Evolutionary conservation across 2,888 invertebrate genomes (phyloP), one percentile per base, ranked within the genome.

Genomic region (Pandemis heparana): DNA sequence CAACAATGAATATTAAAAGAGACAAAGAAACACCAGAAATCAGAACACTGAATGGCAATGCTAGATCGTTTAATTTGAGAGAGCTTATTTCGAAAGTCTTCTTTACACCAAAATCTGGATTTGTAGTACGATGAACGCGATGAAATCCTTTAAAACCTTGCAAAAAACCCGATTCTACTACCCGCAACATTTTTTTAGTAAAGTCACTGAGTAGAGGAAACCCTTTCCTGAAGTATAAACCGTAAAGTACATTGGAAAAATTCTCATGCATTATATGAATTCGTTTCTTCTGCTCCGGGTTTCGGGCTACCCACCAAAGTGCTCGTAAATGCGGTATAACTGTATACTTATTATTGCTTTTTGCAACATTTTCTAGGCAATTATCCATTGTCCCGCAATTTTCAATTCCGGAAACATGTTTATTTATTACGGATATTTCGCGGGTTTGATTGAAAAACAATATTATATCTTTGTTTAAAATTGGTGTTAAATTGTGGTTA

Each of bases 151-250:
- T 70, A 41, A 38, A 10, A 23, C 38, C 59, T 8, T 66, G 60
- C 10, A 74, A 41, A 32, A 76, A 74, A 12, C 77, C 77, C 46
- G 70, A 18, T 23, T 77, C 77, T 41, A 70, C 66, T 38, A 77
- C 23, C 2, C 56, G 68, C 63, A 75, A 38, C 62, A 74, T 70
- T n/a, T 62, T 60, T 5, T 46, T 2, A 9, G 72, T 39, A 12
- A 74, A 67, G 18, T 56, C 39, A 7, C 41, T 10, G 10, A 74
- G 14, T 18, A 70, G 53, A 43, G 77, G 77, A 18, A 75, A 77
- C 5, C 77, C 77, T 10, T 66, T 71, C 59, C 70, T 75, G 4
- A 74, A 48, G 16, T 66, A 75, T 66, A 75, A 60, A 23, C 41
- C 59, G 43, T 72, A 75, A n/a, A 71, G 46, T 38, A 71, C 38